phyloP scores from a whole-genome alignment of 2,113 vertebrate species.

The Prunella fulvescens region DNA sequence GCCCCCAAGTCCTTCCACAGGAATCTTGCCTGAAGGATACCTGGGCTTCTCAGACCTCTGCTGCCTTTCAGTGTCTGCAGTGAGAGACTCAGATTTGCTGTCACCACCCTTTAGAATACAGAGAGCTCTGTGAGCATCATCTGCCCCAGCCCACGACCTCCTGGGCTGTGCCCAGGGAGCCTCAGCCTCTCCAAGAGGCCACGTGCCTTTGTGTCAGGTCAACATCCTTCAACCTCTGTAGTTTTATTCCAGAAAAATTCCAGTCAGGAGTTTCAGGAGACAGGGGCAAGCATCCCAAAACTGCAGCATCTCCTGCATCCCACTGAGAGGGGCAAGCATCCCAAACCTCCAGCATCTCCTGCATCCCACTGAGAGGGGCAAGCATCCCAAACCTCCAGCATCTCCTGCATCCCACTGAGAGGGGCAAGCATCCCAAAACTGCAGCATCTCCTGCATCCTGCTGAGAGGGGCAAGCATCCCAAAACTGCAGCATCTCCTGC shows the following conservation, averaged over 20 bases:
- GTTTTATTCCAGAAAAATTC: not conserved
- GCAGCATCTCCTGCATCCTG: not conserved
- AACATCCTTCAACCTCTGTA: not conserved
- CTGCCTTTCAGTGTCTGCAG: not conserved
- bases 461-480: rapidly evolving
- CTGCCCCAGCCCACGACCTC: not conserved
- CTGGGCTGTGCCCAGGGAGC: not conserved
- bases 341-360: not conserved
- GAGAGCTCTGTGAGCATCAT: not conserved
- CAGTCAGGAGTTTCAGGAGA: not conserved
- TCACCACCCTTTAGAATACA: not conserved
- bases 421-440: not conserved
- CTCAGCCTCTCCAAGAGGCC: not conserved
- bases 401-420: not conserved
- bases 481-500: not conserved
- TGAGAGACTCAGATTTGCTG: not conserved
- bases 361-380: rapidly evolving
- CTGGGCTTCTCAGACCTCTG: not conserved
- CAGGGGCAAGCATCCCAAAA: not conserved
- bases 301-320: not conserved
- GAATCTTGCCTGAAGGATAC: not conserved
- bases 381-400: not conserved
- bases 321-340: rapidly evolving
- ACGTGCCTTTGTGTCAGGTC: not conserved
- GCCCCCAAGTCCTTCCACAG: not conserved